phyloP scores from a whole-genome alignment of 2,797 vertebrate species.

The Falco cherrug region DNA sequence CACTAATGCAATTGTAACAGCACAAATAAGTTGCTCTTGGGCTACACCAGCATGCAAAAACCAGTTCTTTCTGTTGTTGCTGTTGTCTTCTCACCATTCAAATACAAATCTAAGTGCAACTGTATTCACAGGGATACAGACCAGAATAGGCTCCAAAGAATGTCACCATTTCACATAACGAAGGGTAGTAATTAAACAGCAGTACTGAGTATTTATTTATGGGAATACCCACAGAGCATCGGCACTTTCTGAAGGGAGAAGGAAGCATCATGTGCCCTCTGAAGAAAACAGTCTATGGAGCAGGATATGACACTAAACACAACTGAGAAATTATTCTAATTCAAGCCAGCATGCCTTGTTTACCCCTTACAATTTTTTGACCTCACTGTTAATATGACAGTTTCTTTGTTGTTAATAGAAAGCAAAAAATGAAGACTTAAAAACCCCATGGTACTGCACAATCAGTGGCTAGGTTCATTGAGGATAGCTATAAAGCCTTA shows the following conservation, averaged over 20 bases:
- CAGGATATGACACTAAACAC: slow-evolving; percentile 22
- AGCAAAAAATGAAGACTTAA: slow-evolving; percentile 66
- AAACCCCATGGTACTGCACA: slow-evolving; percentile 64
- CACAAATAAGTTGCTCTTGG: not conserved
- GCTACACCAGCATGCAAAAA: not conserved
- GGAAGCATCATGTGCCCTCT: not conserved
- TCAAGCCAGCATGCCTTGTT: not conserved
- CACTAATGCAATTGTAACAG: not conserved
- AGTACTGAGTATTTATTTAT: not conserved
- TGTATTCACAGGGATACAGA: not conserved
- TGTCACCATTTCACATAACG: not conserved
- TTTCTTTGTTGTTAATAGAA: slow-evolving; percentile 51
- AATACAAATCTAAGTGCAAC: not conserved
- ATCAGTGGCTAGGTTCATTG: slow-evolving; percentile 58
- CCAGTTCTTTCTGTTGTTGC: not conserved
- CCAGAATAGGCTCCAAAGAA: not conserved
- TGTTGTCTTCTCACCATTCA: not conserved
- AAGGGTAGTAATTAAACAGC: not conserved
- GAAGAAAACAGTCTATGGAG: not conserved
- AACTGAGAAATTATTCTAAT: not conserved
- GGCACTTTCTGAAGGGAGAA: not conserved
- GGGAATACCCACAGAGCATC: not conserved
- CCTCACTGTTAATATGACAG: slow-evolving; percentile 65
- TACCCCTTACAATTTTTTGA: slow-evolving; percentile 56
- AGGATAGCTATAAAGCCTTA: slow-evolving; percentile 74